phyloP scores from a whole-genome alignment of 2,113 vertebrate genomes.

The Catharus fuscescens region DNA sequence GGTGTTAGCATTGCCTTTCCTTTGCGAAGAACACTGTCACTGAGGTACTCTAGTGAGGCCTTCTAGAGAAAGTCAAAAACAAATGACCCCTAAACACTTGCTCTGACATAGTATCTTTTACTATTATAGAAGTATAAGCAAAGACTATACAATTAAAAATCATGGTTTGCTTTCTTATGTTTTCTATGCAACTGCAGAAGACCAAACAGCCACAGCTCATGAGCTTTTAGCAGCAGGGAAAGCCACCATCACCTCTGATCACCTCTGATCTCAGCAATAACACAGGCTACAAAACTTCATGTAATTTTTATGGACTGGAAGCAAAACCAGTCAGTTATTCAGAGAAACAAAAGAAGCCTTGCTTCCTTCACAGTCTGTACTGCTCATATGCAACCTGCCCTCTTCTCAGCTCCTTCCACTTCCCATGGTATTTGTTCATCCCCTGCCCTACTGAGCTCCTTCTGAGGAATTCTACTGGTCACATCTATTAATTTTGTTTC shows the following conservation, averaged over 20 bases:
- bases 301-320: not conserved
- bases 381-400: not conserved
- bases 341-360: not conserved
- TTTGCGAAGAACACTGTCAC: fast-evolving
- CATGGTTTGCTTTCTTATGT: not conserved
- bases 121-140: not conserved
- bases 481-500: not conserved
- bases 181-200: not conserved
- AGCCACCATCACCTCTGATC: not conserved
- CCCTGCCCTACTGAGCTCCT: not conserved
- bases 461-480: not conserved
- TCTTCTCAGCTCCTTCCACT: not conserved
- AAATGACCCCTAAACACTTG: not conserved
- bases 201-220: not conserved
- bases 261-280: not conserved
- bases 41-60: not conserved
- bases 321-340: not conserved
- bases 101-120: not conserved
- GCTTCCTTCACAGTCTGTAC: not conserved
- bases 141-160: not conserved
- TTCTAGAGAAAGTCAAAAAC: not conserved
- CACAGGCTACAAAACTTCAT: not conserved
- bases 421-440: not conserved
- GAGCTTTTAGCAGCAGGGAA: not conserved
- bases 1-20: not conserved